These are phyloP conservation scores for Myopa tessellatipennis DNA, from an alignment of 2,888 invertebrate species.

Conservation along the genomic window DNA sequence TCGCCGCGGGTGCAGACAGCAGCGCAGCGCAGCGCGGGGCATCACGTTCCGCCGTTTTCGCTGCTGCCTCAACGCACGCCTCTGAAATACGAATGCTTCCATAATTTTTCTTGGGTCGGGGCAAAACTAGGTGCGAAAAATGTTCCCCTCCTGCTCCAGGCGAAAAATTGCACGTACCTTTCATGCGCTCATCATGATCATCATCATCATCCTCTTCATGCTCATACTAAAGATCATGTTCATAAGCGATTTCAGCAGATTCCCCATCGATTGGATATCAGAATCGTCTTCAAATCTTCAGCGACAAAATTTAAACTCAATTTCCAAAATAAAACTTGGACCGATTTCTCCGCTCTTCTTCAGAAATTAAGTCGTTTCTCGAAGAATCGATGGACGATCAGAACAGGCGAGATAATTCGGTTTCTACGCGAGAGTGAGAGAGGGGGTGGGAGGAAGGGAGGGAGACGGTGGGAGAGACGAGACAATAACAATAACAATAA, in stretches of 20 bases:
- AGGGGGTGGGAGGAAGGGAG: neutral
- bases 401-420: neutral
- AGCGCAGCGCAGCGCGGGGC: neutral
- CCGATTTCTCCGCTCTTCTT: neutral
- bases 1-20: neutral
- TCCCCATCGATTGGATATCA: neutral
- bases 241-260: neutral
- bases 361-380: neutral
- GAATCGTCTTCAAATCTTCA: neutral
- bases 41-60: neutral
- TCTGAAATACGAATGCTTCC: neutral
- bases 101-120: neutral
- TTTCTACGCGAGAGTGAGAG: constrained; percentile 10
- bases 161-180: neutral
- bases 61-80: constrained; percentile 11
- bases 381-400: neutral
- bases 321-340: neutral
- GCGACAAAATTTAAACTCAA: too few relatives aligned
- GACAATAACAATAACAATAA: neutral
- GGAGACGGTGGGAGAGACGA: neutral
- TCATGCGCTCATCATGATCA: constrained; percentile 38
- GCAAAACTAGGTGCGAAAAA: constrained; percentile 15
- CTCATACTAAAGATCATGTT: constrained; percentile 6
- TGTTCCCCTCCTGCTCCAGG: neutral
- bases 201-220: constrained; percentile 35